These are phyloP conservation scores for Penelope pileata DNA, from an alignment of 2,113 vertebrate genomes.

Conservation along the genomic window DNA sequence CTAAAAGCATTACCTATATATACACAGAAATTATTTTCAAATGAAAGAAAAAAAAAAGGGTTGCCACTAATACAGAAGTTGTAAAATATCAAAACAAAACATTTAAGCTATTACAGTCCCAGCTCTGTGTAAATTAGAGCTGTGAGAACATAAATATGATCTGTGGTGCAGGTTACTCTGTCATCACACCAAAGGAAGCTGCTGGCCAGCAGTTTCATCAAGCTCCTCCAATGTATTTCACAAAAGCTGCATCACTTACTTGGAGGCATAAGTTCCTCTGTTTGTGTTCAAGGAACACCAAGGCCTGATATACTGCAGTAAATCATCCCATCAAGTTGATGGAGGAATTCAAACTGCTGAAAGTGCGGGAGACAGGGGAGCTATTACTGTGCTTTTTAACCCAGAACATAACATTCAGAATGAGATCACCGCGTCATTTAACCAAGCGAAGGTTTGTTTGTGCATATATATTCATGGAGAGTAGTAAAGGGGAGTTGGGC, in stretches of 20 bases:
- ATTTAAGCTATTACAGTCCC: neutral
- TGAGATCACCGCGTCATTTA: slow-evolving; percentile 47
- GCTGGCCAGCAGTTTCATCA: neutral
- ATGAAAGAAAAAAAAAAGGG: neutral
- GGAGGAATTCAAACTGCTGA: slow-evolving; percentile 70
- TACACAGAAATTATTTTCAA: neutral
- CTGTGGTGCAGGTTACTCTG: neutral
- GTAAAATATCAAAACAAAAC: neutral
- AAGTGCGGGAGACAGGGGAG: slow-evolving; percentile 57
- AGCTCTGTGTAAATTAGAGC: neutral
- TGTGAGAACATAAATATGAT: neutral
- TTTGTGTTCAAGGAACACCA: neutral
- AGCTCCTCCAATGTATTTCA: slow-evolving; percentile 10
- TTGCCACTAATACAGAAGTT: neutral
- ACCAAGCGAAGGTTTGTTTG: slow-evolving; percentile 18
- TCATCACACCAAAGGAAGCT: neutral
- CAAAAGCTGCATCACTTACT: neutral
- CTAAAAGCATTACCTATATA: neutral
- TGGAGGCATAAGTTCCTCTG: neutral
- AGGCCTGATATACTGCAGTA: slow-evolving; percentile 53
- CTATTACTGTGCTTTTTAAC: slow-evolving; percentile 73
- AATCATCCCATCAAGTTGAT: slow-evolving; percentile 74
- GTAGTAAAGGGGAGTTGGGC: neutral
- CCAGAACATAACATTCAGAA: slow-evolving; percentile 58
- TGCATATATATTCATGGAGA: fast-evolving